Evolutionary conservation across 2,113 vertebrate species (phyloP), one percentile per base, ranked within the genome.

Genomic region (Lophochroa leadbeateri): DNA sequence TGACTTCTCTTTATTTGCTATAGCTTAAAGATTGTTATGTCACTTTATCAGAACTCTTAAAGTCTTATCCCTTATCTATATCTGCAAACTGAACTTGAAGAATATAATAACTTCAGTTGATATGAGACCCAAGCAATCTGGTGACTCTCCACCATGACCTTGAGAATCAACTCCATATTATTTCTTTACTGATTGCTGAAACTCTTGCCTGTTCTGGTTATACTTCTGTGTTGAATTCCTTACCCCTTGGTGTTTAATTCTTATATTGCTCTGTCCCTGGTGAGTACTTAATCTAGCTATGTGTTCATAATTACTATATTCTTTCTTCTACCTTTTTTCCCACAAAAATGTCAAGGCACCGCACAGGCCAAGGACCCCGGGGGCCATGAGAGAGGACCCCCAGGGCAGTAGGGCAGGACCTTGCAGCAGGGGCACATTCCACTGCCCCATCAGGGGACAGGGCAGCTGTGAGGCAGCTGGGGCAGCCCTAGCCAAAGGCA

Each of bases 351-450:
- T 65, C n/a, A 53, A 52, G 37, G 29, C 21, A 7, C 77, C 37
- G 16, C 37, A 31, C 31, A 49, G 61, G 17, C 27, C 4, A 3
- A 14, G 25, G 25, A 16, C 5, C 35, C 31, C 13, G 15, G 55
- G 14, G 39, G 28, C 27, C 20, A 27, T 44, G 20, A 50, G 13
- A 3, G 1, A 24, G 24, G 17, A 21, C 20, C 17, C 39, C n/a
- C 2, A 1, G 37, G 39, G 17, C 19, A 67, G 23, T 24, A 67
- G 29, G 20, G 39, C 29, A 86, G 39, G 24, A 60, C 15, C 19
- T 52, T 2, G 0, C 16, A 60, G 52, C 5, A 1, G 2, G 29
- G 21, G 3, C 2, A 1, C 44, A 60, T n/a, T 39, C 28, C 37
- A 31, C 17, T 4, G 3, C 11, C 33, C 19, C 28, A 65, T 37